These are phyloP conservation scores for Notarius quadriscutis DNA, from an alignment of 2,113 vertebrate genomes.

Conservation along the genomic window DNA sequence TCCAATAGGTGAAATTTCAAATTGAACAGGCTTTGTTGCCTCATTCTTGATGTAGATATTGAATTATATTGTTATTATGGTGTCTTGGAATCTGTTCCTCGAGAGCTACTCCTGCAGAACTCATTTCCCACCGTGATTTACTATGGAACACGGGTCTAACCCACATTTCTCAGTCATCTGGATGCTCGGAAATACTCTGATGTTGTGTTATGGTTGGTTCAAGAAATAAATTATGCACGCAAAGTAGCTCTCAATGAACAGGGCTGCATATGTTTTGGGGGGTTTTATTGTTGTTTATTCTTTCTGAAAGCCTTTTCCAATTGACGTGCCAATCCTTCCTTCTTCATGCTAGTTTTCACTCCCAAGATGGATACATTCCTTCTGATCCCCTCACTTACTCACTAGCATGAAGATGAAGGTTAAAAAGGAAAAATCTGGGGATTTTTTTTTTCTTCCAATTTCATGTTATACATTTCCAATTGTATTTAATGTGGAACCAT, in stretches of 20 bases:
- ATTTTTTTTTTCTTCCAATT: neutral
- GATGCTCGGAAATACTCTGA: neutral
- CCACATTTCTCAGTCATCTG: neutral
- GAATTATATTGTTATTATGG: neutral
- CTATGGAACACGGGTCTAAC: neutral
- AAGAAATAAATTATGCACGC: neutral
- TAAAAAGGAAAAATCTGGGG: slow-evolving; percentile 22
- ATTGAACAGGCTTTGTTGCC: slow-evolving; percentile 64
- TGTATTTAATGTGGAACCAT: slow-evolving; percentile 66
- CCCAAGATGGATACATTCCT: neutral
- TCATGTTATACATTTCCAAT: slow-evolving; percentile 37
- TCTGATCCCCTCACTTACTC: neutral
- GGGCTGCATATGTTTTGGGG: slow-evolving; percentile 46
- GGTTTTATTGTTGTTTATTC: neutral
- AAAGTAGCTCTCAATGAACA: slow-evolving; percentile 6
- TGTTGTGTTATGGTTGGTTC: neutral
- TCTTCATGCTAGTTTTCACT: slow-evolving; percentile 26
- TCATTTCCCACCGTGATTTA: neutral
- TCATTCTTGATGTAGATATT: slow-evolving; percentile 26
- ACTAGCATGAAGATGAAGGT: slow-evolving; percentile 10
- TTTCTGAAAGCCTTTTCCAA: slow-evolving; percentile 27
- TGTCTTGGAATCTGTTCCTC: slow-evolving; percentile 3
- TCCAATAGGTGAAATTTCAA: slow-evolving; percentile 31
- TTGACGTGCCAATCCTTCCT: slow-evolving; percentile 40
- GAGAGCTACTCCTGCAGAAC: neutral